These are phyloP conservation scores for Crypturellus tataupa DNA, from an alignment of 2,797 vertebrate genomes.

Conservation along the genomic window DNA sequence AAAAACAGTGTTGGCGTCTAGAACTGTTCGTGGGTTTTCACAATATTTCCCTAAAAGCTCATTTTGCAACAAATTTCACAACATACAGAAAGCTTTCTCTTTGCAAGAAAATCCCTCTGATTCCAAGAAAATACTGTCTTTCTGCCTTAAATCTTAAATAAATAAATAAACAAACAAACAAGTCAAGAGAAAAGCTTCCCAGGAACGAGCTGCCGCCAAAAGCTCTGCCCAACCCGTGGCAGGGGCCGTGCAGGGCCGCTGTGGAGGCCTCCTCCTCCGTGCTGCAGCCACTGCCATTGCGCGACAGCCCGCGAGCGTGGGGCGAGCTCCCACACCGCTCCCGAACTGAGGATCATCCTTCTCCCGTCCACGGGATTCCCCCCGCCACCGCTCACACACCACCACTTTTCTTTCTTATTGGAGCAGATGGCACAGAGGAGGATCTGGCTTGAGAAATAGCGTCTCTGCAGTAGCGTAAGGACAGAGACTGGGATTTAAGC, in stretches of 20 bases:
- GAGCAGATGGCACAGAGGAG: conserved; percentile 42
- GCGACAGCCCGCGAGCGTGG: too few relatives aligned
- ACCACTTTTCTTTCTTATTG: not conserved
- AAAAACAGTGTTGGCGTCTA: not conserved
- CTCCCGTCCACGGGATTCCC: not conserved
- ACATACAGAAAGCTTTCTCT: not conserved
- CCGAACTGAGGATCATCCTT: too few relatives aligned
- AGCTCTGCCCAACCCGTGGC: too few relatives aligned
- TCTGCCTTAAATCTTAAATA: not conserved
- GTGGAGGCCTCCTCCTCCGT: too few relatives aligned
- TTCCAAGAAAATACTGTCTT: not conserved
- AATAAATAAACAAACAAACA: too few relatives aligned
- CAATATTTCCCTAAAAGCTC: not conserved
- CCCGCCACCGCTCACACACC: not conserved
- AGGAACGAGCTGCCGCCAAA: too few relatives aligned
- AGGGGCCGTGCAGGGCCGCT: too few relatives aligned
- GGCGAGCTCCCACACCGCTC: too few relatives aligned
- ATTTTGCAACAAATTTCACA: not conserved
- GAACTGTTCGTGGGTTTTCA: not conserved
- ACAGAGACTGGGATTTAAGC: not conserved
- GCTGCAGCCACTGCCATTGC: too few relatives aligned
- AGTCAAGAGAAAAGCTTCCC: too few relatives aligned
- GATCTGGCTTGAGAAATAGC: conserved; percentile 19
- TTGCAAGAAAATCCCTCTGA: not conserved
- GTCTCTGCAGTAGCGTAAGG: conserved; percentile 7